phyloP scores from a whole-genome alignment of 2,888 invertebrate genomes.

The Neoitamus cyanurus region DNA sequence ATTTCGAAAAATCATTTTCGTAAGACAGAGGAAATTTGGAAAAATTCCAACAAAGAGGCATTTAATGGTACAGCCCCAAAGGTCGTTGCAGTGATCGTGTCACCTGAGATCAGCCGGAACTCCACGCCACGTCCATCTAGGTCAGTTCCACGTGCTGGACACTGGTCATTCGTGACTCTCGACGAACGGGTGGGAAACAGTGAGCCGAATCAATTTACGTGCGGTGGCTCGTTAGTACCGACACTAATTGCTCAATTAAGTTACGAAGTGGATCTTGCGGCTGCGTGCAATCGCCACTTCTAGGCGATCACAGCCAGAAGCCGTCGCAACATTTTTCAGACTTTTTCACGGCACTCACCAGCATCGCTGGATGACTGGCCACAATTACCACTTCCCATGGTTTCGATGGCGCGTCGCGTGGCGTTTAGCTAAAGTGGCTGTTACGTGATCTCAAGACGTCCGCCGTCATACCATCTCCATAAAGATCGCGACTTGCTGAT shows the following conservation, averaged over 20 bases:
- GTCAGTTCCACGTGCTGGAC: slow-evolving; percentile 20
- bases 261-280: background rate
- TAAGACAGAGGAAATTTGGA: background rate
- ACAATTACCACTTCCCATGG: background rate
- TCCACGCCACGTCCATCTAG: background rate
- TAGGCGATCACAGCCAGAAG: background rate
- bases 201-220: background rate
- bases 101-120: slow-evolving; percentile 5
- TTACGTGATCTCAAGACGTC: slow-evolving; percentile 2
- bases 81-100: background rate
- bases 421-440: background rate
- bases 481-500: slow-evolving; percentile 15
- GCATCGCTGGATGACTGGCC: background rate
- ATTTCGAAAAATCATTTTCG: background rate
- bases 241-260: slow-evolving; percentile 31
- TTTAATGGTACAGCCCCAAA: background rate
- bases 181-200: background rate
- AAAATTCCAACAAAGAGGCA: background rate
- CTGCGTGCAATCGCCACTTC: background rate
- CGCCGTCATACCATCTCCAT: background rate
- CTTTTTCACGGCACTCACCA: background rate
- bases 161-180: background rate
- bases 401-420: background rate
- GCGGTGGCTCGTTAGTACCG: background rate
- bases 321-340: background rate